phyloP scores from a whole-genome alignment of 2,113 vertebrate species.

The Ranitomeya variabilis region DNA sequence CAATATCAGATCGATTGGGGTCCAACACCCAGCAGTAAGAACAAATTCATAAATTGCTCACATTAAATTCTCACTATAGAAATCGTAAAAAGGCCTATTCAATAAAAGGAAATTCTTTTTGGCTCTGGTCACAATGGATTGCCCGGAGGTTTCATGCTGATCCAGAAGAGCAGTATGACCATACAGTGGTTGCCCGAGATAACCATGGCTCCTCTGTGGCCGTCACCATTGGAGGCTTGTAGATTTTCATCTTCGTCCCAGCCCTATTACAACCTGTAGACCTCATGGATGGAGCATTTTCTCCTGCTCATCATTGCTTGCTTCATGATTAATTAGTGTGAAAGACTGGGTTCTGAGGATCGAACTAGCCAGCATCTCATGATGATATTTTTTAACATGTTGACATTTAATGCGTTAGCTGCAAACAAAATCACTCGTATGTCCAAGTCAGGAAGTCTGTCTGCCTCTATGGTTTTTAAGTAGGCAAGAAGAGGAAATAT shows the following conservation, averaged over 20 bases:
- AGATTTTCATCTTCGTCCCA: not conserved
- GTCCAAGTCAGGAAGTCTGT: not conserved
- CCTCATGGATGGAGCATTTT: not conserved
- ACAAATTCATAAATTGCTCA: too few relatives aligned
- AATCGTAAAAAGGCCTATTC: not conserved
- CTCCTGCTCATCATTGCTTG: not conserved
- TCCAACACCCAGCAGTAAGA: too few relatives aligned
- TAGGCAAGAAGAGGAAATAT: too few relatives aligned
- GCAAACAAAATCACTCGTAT: not conserved
- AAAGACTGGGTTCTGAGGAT: not conserved
- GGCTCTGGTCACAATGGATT: not conserved
- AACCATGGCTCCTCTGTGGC: not conserved
- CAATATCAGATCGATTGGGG: too few relatives aligned
- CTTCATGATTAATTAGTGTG: not conserved
- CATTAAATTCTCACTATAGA: not conserved
- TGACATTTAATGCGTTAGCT: not conserved
- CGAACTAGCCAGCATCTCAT: not conserved
- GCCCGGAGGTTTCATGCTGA: not conserved
- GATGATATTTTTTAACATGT: not conserved
- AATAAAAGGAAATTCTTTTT: not conserved
- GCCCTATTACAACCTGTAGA: not conserved
- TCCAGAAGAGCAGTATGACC: not conserved
- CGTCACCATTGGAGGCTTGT: not conserved
- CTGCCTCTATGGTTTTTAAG: too few relatives aligned
- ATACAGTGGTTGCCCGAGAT: not conserved